Evolutionary conservation across 2,797 vertebrate genomes (phyloP).

Genomic region (Selene dorsalis): DNA sequence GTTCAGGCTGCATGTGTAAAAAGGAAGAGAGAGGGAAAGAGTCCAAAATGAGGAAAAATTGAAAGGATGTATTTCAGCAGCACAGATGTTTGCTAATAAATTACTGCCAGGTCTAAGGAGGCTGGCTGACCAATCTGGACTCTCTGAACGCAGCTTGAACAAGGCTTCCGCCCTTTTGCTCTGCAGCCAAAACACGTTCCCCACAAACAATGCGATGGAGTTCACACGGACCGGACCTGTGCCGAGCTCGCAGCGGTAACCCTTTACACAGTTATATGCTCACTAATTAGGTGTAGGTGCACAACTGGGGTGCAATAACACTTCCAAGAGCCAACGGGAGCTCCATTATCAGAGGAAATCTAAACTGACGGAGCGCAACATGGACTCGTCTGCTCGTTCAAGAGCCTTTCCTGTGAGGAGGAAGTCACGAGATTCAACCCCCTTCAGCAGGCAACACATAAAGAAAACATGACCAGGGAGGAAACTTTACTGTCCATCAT

Average conservation of each 20-base stretch:
- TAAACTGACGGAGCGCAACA: conserved; percentile 33
- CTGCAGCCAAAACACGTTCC: conserved; percentile 70
- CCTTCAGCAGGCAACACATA: neutral
- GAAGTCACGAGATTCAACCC: neutral
- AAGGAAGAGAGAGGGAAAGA: conserved; percentile 54
- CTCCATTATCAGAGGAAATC: conserved; percentile 37
- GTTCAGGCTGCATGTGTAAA: conserved; percentile 37
- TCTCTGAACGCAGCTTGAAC: conserved; percentile 48
- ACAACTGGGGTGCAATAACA: conserved; percentile 8
- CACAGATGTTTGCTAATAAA: conserved; percentile 81
- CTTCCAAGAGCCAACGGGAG: conserved; percentile 12
- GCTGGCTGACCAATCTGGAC: conserved; percentile 57
- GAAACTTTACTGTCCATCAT: neutral
- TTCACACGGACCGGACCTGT: conserved; percentile 67
- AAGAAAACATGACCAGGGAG: neutral
- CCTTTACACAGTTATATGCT: conserved; percentile 27
- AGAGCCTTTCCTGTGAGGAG: conserved; percentile 24
- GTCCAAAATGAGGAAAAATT: conserved; percentile 54
- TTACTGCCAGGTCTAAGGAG: conserved; percentile 71
- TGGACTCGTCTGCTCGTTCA: conserved; percentile 33
- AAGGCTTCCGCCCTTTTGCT: conserved; percentile 61
- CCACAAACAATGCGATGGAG: conserved; percentile 67
- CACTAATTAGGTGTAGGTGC: conserved; percentile 31
- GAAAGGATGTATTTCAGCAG: conserved; percentile 76
- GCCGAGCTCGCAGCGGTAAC: conserved; percentile 11